Percentiles rank a stretch among this genome's conserved stretches.
phyloP scores from a whole-genome alignment of 2,797 vertebrate species.

The Anas bernieri region DNA sequence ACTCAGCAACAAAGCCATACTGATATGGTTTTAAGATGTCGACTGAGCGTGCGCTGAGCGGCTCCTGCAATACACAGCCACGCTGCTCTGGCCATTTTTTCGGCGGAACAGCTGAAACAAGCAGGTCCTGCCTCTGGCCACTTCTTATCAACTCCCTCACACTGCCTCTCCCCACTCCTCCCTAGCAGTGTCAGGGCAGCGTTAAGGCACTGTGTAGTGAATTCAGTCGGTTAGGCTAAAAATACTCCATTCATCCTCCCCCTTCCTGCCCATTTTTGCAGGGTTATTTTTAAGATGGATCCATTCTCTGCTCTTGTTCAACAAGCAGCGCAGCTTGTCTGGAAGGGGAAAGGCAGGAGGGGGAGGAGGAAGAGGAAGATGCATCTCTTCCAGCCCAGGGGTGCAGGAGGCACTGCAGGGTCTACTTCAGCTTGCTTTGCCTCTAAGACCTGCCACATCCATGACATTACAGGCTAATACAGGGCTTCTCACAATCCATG shows the following conservation, averaged over 20 bases:
- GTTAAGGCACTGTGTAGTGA: background rate
- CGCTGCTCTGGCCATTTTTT: background rate
- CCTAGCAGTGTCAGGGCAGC: background rate
- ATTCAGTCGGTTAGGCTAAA: background rate
- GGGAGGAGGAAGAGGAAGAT: background rate
- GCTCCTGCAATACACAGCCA: background rate
- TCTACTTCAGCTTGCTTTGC: background rate
- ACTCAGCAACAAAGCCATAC: background rate
- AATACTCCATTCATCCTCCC: background rate
- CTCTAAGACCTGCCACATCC: background rate
- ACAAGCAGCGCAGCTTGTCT: background rate
- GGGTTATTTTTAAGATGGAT: background rate
- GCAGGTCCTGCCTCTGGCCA: background rate
- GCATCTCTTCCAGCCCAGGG: background rate
- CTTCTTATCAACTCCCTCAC: background rate
- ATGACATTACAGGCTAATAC: background rate
- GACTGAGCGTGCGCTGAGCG: background rate
- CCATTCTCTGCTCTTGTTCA: background rate
- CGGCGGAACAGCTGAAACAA: background rate
- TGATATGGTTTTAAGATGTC: background rate
- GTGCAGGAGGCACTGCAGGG: background rate
- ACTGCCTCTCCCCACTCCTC: background rate
- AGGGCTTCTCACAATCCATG: background rate
- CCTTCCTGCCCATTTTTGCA: background rate
- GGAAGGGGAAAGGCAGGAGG: background rate